Evolutionary conservation across 2,888 invertebrate species (phyloP).

Genomic region (Brachyopa scutellaris): DNA sequence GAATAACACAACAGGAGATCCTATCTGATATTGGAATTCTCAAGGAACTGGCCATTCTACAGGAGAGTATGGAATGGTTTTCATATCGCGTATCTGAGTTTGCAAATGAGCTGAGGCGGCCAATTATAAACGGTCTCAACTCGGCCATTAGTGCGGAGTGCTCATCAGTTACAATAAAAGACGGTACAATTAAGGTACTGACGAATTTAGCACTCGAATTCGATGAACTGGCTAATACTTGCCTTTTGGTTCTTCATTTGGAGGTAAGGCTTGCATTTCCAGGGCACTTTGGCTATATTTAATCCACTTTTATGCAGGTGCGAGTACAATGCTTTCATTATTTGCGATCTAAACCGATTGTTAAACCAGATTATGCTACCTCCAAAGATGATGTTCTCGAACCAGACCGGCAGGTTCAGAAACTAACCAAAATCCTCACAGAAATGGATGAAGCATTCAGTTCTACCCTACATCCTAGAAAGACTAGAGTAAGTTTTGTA

Average conservation of each 20-base stretch:
- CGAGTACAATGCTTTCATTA: conserved; percentile 98
- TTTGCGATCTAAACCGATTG: conserved; percentile 84
- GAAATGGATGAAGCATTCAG: conserved; percentile 90
- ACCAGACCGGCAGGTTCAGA: conserved; percentile 89
- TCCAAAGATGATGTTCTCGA: conserved; percentile 88
- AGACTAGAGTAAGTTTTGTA: conserved; percentile 88
- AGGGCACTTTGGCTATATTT: neutral
- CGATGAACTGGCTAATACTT: conserved; percentile 94
- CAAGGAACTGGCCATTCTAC: conserved; percentile 92
- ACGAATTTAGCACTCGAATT: conserved; percentile 89
- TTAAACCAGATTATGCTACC: conserved; percentile 78
- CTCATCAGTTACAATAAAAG: conserved; percentile 82
- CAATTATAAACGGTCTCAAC: conserved; percentile 81
- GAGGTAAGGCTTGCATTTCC: conserved; percentile 84
- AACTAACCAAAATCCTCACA: conserved; percentile 89
- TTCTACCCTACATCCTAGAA: conserved; percentile 88
- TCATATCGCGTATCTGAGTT: conserved; percentile 86
- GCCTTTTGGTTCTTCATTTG: conserved; percentile 94
- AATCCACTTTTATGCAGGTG: conserved; percentile 83
- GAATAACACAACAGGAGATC: conserved; percentile 92
- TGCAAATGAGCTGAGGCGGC: conserved; percentile 84
- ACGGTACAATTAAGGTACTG: conserved; percentile 85
- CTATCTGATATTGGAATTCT: conserved; percentile 92
- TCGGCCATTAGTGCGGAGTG: conserved; percentile 77
- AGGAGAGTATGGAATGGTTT: conserved; percentile 96